Percentiles rank a stretch among this genome's conserved stretches.
phyloP scores from a whole-genome alignment of 2,888 invertebrate genomes.

The Chloroclystis v-ata region DNA sequence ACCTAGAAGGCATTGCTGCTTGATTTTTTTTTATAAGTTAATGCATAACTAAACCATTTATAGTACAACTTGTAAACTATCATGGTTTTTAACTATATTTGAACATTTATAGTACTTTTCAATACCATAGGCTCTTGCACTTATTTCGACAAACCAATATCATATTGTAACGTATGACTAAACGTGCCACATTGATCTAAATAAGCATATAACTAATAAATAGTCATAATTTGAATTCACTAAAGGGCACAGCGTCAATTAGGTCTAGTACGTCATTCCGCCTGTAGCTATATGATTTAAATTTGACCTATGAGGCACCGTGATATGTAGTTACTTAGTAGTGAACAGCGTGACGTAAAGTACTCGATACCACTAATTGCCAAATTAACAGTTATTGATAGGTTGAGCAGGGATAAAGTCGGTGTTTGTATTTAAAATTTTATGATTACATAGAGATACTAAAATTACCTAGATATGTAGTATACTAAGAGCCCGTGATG shows the following conservation, averaged over 20 bases:
- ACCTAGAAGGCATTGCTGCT: no score
- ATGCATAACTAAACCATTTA: no score
- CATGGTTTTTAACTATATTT: no score
- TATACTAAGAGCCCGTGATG: no score
- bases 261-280: slow-evolving; percentile 18
- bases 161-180: background rate
- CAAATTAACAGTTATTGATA: slow-evolving; percentile 6
- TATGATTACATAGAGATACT: no score
- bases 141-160: background rate
- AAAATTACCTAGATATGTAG: no score
- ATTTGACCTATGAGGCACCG: slow-evolving; percentile 31
- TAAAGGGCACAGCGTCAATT: slow-evolving; percentile 8
- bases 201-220: slow-evolving; percentile 1
- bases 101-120: no score
- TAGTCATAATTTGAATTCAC: slow-evolving; percentile 7
- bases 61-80: no score
- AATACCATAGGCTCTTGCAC: no score
- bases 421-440: no score
- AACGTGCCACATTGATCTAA: background rate
- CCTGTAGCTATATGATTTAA: slow-evolving; percentile 32
- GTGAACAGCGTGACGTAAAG: slow-evolving; percentile 27
- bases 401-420: no score
- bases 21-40: no score
- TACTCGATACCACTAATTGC: slow-evolving; percentile 17
- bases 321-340: background rate